Evolutionary conservation across 2,888 invertebrate species (phyloP).

Genomic region (Falcaria lacertinaria): DNA sequence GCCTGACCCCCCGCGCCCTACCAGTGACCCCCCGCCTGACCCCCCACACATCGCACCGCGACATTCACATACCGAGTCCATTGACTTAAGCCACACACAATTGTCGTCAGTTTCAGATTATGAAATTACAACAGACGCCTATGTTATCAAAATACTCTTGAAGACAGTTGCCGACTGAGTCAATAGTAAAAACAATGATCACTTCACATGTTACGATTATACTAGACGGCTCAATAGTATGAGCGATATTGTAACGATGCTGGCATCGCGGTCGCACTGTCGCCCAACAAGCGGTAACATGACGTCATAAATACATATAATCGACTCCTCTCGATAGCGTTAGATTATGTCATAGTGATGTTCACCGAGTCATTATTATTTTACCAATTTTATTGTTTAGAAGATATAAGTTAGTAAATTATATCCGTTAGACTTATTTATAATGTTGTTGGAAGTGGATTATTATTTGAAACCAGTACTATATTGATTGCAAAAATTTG

Average conservation of each 20-base stretch:
- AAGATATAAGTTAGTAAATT: constrained; percentile 11
- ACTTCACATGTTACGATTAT: background rate
- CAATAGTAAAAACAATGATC: background rate
- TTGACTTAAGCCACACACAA: background rate
- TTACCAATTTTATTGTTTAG: constrained; percentile 1
- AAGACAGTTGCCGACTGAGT: background rate
- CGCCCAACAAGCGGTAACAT: background rate
- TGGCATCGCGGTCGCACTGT: background rate
- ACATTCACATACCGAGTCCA: background rate
- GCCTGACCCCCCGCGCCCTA: constrained; percentile 32
- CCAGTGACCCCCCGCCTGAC: constrained; percentile 51
- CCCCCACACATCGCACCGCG: background rate
- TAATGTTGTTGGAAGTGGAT: constrained; percentile 22
- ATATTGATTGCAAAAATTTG: constrained; percentile 40
- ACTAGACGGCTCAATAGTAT: background rate
- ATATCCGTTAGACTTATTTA: constrained; percentile 33
- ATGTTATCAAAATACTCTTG: background rate
- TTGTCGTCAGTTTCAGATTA: background rate
- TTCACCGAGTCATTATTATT: constrained; percentile 34
- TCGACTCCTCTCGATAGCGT: background rate
- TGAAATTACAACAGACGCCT: constrained; percentile 2
- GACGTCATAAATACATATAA: background rate
- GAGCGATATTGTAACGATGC: background rate
- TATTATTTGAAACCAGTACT: constrained; percentile 21
- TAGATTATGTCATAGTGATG: constrained; percentile 14